phyloP scores from a whole-genome alignment of 2,888 invertebrate species.

The Limnephilus lunatus region DNA sequence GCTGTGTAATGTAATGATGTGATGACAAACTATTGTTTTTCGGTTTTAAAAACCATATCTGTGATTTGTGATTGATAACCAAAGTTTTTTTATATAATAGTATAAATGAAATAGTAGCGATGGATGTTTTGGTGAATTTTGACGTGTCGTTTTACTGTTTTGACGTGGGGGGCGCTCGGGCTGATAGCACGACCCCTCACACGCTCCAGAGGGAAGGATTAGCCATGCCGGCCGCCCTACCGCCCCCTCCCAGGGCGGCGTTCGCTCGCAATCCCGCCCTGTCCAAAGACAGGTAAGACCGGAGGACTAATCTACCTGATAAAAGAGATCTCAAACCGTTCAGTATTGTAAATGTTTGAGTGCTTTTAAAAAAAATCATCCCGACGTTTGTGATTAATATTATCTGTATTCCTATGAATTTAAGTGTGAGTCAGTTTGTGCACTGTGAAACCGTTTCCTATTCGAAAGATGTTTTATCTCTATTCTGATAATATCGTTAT shows the following conservation, averaged over 20 bases:
- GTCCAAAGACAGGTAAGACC: constrained; percentile 19
- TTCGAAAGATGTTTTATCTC: neutral
- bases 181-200: constrained; percentile 27
- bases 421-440: neutral
- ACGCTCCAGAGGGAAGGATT: constrained; percentile 38
- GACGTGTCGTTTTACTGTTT: constrained; percentile 42
- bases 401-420: neutral
- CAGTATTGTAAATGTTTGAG: too few relatives aligned
- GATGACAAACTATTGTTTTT: neutral
- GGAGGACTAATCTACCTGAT: neutral
- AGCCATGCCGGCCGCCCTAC: constrained; percentile 61
- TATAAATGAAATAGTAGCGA: neutral
- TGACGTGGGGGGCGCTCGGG: constrained; percentile 20
- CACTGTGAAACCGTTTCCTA: neutral
- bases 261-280: constrained; percentile 37
- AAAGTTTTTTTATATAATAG: constrained; percentile 20
- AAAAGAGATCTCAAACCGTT: neutral
- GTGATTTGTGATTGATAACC: neutral
- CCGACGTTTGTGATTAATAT: neutral
- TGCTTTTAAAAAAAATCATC: neutral
- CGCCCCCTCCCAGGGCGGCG: constrained; percentile 53
- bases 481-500: neutral
- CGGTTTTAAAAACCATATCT: neutral
- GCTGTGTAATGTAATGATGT: neutral
- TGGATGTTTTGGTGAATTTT: constrained; percentile 44